phyloP scores from a whole-genome alignment of 2,888 invertebrate genomes.

The Lepetodrilus schrolli region DNA sequence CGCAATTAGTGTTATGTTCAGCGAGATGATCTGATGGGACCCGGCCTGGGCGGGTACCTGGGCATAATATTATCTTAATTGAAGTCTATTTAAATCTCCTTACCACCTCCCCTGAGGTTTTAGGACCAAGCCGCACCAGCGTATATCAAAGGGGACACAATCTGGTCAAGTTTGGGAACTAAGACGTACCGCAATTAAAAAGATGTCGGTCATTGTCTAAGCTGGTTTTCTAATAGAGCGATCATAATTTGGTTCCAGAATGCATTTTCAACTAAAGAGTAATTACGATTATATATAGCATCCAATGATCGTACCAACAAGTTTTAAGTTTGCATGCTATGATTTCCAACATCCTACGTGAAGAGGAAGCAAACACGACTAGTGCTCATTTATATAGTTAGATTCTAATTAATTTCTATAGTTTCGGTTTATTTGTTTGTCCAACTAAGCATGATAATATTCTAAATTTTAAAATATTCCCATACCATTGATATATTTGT shows the following conservation, averaged over 20 bases:
- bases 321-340: too few species aligned
- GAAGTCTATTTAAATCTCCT: constrained; percentile 24
- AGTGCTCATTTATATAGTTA: too few species aligned
- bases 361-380: too few species aligned
- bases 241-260: neutral
- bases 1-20: constrained; percentile 7
- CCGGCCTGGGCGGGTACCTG: neutral
- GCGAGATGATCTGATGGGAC: neutral
- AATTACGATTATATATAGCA: too few species aligned
- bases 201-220: constrained; percentile 3
- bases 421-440: too few species aligned
- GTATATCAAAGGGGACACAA: constrained; percentile 9
- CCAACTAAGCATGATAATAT: too few species aligned
- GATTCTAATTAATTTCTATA: too few species aligned
- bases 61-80: constrained; percentile 19
- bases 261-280: too few species aligned
- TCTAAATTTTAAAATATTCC: too few species aligned
- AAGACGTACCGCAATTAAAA: neutral
- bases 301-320: too few species aligned
- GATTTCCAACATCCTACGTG: too few species aligned
- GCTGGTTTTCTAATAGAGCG: neutral
- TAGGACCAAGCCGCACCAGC: neutral
- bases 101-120: neutral
- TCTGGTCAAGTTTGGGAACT: neutral
- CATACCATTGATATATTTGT: too few species aligned